Percentiles rank a stretch among this genome's conserved stretches.
Evolutionary conservation across 2,888 invertebrate genomes (phyloP).

Genomic region (Invenusta paracnida): DNA sequence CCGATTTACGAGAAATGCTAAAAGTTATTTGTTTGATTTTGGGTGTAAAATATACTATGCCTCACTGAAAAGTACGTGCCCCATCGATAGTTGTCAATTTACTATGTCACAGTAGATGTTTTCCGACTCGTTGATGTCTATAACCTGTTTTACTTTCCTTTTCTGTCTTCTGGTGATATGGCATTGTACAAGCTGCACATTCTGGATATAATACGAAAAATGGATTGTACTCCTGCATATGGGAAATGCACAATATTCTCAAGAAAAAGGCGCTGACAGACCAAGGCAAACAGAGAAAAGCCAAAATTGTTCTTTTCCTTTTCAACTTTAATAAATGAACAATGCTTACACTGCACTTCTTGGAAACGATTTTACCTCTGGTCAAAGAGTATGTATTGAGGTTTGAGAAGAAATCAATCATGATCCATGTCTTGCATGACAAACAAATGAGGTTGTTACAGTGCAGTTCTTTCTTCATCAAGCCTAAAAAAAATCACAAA

Average conservation of each 20-base stretch:
- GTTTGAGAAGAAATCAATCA: background rate
- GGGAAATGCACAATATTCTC: background rate
- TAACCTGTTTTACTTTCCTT: background rate
- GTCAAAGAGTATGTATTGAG: background rate
- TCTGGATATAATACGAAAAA: no score
- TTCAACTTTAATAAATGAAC: background rate
- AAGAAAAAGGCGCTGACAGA: background rate
- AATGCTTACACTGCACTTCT: background rate
- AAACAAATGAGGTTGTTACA: background rate
- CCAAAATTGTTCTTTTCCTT: background rate
- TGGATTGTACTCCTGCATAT: background rate
- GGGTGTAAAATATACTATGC: background rate
- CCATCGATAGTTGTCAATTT: background rate
- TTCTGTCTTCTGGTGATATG: background rate
- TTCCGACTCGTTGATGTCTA: background rate
- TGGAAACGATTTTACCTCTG: background rate
- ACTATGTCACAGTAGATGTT: background rate
- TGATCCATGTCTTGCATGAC: background rate
- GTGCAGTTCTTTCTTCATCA: background rate
- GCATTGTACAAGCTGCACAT: no score
- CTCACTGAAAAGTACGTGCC: background rate
- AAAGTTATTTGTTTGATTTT: background rate
- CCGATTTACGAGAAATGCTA: background rate
- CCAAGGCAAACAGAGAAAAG: background rate
- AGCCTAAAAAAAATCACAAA: background rate